These are phyloP conservation scores for Sarotherodon lohbergeri DNA, from an alignment of 2,113 vertebrate genomes.

Conservation along the genomic window DNA sequence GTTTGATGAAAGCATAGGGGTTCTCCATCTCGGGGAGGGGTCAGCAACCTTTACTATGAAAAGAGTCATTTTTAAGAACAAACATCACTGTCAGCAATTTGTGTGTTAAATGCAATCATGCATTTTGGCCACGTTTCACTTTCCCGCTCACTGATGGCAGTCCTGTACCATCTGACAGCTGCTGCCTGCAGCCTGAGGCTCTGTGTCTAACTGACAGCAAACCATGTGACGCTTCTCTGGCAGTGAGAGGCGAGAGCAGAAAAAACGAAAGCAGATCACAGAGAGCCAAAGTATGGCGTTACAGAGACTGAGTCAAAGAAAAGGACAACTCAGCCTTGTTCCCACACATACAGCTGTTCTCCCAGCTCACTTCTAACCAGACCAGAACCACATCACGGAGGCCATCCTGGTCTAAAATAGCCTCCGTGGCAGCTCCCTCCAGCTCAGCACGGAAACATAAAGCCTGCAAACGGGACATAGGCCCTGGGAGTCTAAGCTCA, in stretches of 20 bases:
- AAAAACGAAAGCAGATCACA: neutral
- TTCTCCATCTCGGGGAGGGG: neutral
- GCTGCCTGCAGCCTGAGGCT: neutral
- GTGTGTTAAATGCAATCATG: neutral
- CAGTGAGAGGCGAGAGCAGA: neutral
- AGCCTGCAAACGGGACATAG: neutral
- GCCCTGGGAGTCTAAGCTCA: neutral
- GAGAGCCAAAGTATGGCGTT: neutral
- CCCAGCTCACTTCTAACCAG: neutral
- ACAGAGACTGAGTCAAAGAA: neutral
- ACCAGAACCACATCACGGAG: constrained; percentile 28
- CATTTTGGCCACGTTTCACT: neutral
- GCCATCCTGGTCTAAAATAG: neutral
- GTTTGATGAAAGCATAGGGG: neutral
- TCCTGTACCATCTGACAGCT: neutral
- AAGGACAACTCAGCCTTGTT: constrained; percentile 36
- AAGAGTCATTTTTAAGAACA: neutral
- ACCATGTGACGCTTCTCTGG: neutral
- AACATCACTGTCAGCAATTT: neutral
- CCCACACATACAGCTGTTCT: constrained; percentile 20
- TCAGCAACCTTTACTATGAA: neutral
- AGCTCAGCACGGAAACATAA: neutral
- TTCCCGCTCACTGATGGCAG: neutral
- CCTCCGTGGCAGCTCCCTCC: neutral
- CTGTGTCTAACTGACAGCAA: neutral